Evolutionary conservation across 2,797 vertebrate genomes (phyloP).

Genomic region (Xerus rutilus): DNA sequence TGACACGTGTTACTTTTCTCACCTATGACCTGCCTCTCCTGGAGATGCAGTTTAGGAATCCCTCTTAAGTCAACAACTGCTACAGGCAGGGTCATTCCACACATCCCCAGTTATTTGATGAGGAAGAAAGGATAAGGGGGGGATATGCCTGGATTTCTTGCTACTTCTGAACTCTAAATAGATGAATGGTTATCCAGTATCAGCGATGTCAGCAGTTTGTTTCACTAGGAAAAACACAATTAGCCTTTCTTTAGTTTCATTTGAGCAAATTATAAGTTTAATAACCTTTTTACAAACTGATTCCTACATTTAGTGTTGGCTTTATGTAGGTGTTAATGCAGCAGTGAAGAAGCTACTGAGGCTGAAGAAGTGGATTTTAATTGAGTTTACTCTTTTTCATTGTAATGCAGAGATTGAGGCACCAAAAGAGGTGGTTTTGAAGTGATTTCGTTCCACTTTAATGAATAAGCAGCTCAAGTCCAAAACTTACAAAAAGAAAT

Average conservation of each 20-base stretch:
- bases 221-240: constrained; percentile 81
- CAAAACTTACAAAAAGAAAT: constrained; percentile 29
- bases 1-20: constrained; percentile 93
- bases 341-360: constrained; percentile 87
- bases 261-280: constrained; percentile 79
- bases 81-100: constrained; percentile 94
- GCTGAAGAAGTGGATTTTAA: constrained; percentile 80
- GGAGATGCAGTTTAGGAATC: constrained; percentile 94
- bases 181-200: constrained; percentile 79
- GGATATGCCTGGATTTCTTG: constrained; percentile 60
- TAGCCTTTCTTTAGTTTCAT: constrained; percentile 85
- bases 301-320: constrained; percentile 85
- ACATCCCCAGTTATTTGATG: constrained; percentile 95
- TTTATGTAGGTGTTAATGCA: constrained; percentile 84
- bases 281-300: constrained; percentile 82
- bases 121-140: constrained; percentile 94
- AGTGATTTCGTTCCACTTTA: constrained; percentile 82
- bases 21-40: constrained; percentile 94
- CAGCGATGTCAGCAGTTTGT: constrained; percentile 81
- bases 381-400: constrained; percentile 79
- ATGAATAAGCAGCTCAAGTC: constrained; percentile 80
- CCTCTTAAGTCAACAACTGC: constrained; percentile 94
- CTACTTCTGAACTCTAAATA: constrained; percentile 82
- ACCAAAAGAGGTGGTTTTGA: constrained; percentile 80
- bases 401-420: constrained; percentile 68